These are phyloP conservation scores for Silvanus unidentatus DNA, from an alignment of 2,888 invertebrate genomes.

Conservation along the genomic window DNA sequence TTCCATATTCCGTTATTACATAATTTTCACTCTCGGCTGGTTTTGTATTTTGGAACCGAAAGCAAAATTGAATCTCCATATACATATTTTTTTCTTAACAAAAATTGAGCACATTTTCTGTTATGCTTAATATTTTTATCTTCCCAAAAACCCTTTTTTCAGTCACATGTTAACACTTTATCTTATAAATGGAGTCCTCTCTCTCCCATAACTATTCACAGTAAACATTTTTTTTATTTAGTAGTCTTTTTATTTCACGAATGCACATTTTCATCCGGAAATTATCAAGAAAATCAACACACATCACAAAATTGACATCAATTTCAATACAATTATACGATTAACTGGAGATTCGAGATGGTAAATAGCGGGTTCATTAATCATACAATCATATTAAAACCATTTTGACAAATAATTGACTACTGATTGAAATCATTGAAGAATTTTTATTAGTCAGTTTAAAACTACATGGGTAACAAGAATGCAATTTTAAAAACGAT, in stretches of 20 bases:
- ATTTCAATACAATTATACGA: background rate
- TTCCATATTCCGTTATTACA: slow-evolving; percentile 3
- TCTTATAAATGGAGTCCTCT: slow-evolving; percentile 18
- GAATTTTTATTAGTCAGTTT: slow-evolving; percentile 13
- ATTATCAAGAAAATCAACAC: background rate
- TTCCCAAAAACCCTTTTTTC: slow-evolving; percentile 1
- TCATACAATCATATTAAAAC: slow-evolving; percentile 10
- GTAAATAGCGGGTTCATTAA: background rate
- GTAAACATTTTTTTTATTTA: slow-evolving; percentile 4
- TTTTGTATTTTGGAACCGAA: slow-evolving; percentile 1
- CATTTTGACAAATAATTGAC: slow-evolving; percentile 9
- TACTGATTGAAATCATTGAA: background rate
- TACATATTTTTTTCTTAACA: background rate
- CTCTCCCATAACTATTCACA: slow-evolving; percentile 11
- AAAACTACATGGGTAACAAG: slow-evolving; percentile 26
- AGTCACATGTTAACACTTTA: slow-evolving; percentile 2
- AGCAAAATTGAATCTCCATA: slow-evolving; percentile 3
- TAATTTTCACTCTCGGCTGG: background rate
- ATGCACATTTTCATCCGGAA: no score
- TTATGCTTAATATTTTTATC: background rate
- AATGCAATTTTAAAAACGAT: slow-evolving; percentile 16
- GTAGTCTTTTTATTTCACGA: background rate
- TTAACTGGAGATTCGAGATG: slow-evolving; percentile 16
- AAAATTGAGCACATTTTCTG: slow-evolving; percentile 5
- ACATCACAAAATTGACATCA: background rate